Percentiles rank a stretch among this genome's conserved stretches.
phyloP scores from a whole-genome alignment of 1,140 invertebrate genomes.

The Zaprionus ornatus region DNA sequence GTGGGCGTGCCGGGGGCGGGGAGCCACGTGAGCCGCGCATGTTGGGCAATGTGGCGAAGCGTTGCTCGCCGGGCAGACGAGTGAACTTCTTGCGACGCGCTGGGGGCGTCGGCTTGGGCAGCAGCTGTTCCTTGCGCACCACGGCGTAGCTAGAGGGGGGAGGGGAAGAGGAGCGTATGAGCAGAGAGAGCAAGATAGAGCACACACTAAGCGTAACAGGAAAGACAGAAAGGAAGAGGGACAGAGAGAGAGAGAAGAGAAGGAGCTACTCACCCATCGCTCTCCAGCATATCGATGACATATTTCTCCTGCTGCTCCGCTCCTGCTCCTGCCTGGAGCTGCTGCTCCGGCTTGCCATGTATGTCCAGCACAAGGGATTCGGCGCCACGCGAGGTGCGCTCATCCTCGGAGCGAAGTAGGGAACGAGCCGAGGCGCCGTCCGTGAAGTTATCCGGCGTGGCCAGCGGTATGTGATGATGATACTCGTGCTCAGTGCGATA shows the following conservation, averaged over 20 bases:
- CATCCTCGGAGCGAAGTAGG: conserved; percentile 86
- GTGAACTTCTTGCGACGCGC: conserved; percentile 84
- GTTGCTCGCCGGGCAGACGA: conserved; percentile 83
- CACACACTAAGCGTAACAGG: conserved; percentile 57
- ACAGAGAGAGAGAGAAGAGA: background rate
- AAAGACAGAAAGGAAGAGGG: background rate
- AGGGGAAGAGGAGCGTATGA: background rate
- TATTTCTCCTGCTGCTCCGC: conserved; percentile 80
- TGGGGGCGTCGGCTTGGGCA: conserved; percentile 86
- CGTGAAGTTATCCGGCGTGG: conserved; percentile 84
- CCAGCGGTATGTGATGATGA: conserved; percentile 85
- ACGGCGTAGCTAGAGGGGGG: conserved; percentile 74
- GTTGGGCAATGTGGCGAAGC: conserved; percentile 85
- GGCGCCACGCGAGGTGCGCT: conserved; percentile 88
- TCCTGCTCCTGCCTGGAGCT: conserved; percentile 35
- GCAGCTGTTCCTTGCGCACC: conserved; percentile 84
- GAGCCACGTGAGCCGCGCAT: conserved; percentile 83
- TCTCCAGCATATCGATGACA: conserved; percentile 84
- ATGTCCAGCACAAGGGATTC: conserved; percentile 86
- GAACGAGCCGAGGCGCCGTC: conserved; percentile 77
- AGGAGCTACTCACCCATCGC: conserved; percentile 83
- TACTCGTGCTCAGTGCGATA: conserved; percentile 87
- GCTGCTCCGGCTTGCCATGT: conserved; percentile 52
- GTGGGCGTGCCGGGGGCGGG: conserved; percentile 74
- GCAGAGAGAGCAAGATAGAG: conserved; percentile 39